Evolutionary conservation across 2,113 vertebrate genomes (phyloP), one percentile per base, ranked within the genome.

Genomic region (Oncorhynchus tshawytscha): DNA sequence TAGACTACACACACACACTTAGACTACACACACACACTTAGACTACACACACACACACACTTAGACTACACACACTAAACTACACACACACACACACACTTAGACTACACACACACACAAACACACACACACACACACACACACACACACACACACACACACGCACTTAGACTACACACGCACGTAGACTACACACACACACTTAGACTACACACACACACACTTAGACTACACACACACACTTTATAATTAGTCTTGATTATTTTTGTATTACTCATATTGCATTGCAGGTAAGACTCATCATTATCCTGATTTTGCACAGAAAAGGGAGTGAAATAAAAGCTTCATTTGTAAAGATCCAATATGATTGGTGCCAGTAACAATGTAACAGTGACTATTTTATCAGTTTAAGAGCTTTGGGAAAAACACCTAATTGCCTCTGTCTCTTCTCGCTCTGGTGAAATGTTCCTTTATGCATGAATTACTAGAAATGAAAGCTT

Each of bases 261-360:
- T 34, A 34, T 34, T 34, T 34, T 34, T 34, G 6, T 34, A 34
- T 34, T 34, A 34, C 34, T 34, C 25, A 66, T 27, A 29, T 22
- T 25, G 11, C 24, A 22, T 22, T 64, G 60, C 20, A 64, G 24
- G 60, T 64, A n/a, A 45, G 39, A 45, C 9, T 64, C 6, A 25
- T 64, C 9, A n/a, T 64, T 16, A 64, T 64, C 31, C 64, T 16
- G 59, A 62, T 24, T 62, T 51, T 60, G 20, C 15, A 60, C 59
- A 60, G 59, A 60, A 48, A 69, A 67, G 72, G 49, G 66, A 74
- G 24, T 79, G 29, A 69, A 76, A 79, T 39, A 62, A 75, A 39
- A 65, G 16, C 25, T 9, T 68, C 9, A 45, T 64, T 75, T 79
- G 51, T 34, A 54, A 34, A 34, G 57, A 75, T 75, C 73, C 13